Evolutionary conservation across 2,888 invertebrate species (phyloP).

Genomic region (Hirtodrosophila alboralis): DNA sequence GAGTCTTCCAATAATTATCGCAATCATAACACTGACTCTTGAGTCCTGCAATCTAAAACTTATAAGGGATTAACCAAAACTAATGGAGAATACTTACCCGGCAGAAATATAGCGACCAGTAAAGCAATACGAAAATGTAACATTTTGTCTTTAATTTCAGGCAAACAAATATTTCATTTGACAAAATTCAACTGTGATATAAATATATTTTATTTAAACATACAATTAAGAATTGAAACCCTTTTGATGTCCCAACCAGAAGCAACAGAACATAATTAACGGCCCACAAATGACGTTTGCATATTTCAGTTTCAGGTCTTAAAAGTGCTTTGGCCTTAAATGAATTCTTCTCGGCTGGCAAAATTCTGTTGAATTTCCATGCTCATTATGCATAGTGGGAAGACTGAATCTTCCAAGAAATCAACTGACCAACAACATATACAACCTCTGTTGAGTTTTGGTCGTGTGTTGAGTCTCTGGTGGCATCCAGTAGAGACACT

Average conservation of each 20-base stretch:
- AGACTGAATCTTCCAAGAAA: slow-evolving; percentile 57
- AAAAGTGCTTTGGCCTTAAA: slow-evolving; percentile 29
- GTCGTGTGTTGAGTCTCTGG: slow-evolving; percentile 10
- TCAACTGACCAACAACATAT: slow-evolving; percentile 32
- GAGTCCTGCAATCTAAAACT: background rate
- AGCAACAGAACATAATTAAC: slow-evolving; percentile 50
- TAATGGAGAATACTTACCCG: background rate
- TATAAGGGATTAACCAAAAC: background rate
- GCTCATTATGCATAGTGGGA: slow-evolving; percentile 66
- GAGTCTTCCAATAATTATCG: background rate
- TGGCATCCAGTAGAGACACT: slow-evolving; percentile 25
- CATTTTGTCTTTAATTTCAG: background rate
- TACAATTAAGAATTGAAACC: background rate
- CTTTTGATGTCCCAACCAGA: slow-evolving; percentile 9
- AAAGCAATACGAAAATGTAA: background rate
- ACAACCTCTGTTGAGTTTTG: slow-evolving; percentile 14
- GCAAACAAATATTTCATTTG: background rate
- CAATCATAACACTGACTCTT: slow-evolving; percentile 19
- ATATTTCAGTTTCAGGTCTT: slow-evolving; percentile 39
- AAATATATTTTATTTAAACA: no score
- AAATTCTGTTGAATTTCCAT: slow-evolving; percentile 62
- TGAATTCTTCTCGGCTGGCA: slow-evolving; percentile 38
- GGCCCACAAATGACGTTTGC: slow-evolving; percentile 60
- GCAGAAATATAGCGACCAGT: background rate
- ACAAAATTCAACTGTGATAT: background rate